phyloP scores from a whole-genome alignment of 2,888 invertebrate genomes.

The Mactromeris polynyma region DNA sequence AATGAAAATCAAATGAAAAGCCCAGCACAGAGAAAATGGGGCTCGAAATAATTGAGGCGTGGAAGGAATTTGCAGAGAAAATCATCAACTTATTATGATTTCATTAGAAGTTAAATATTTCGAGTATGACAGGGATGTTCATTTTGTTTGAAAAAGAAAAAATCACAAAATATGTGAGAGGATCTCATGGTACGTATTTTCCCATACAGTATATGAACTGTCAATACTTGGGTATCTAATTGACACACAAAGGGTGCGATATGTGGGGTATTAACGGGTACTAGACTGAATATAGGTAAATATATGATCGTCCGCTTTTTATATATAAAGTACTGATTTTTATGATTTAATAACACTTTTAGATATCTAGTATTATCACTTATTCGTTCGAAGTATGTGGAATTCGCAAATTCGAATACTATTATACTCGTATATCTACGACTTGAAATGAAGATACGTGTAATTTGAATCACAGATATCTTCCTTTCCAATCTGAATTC shows the following conservation, averaged over 20 bases:
- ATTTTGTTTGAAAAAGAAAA: background rate
- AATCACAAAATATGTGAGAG: background rate
- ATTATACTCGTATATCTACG: too few species aligned
- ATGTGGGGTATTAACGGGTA: background rate
- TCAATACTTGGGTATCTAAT: background rate
- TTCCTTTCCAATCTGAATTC: too few species aligned
- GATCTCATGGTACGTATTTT: background rate
- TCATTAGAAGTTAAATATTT: slow-evolving; percentile 20
- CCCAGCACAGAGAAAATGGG: background rate
- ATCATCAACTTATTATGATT: slow-evolving; percentile 5
- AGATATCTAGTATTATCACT: too few species aligned
- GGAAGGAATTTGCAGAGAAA: slow-evolving; percentile 1
- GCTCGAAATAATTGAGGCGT: slow-evolving; percentile 21
- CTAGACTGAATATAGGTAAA: too few species aligned
- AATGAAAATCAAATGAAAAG: slow-evolving; percentile 11
- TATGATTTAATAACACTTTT: too few species aligned
- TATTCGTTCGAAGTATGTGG: too few species aligned
- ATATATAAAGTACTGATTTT: too few species aligned
- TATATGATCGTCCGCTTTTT: too few species aligned
- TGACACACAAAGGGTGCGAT: background rate
- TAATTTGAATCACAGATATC: too few species aligned
- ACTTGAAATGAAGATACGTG: too few species aligned
- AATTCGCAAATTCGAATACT: too few species aligned
- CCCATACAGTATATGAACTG: background rate
- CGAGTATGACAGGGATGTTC: slow-evolving; percentile 5